Conservation (phyloP, 2,113 vertebrate genomes). For the Pelodiscus sinensis region DNA sequence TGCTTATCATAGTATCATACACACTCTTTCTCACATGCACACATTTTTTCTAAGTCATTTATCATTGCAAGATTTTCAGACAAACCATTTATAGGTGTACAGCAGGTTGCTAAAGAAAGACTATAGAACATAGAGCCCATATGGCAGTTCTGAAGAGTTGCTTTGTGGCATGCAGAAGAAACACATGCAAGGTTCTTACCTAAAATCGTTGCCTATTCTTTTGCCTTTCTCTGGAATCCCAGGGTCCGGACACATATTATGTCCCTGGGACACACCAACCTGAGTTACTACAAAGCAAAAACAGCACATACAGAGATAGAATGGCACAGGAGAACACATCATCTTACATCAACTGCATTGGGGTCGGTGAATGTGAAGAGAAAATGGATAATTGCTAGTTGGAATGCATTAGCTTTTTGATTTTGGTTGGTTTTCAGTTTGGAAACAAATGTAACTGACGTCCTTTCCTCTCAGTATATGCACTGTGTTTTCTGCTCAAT, state of each 20-base stretch:
- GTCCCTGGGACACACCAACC: slow-evolving; percentile 98
- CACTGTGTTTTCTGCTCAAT: slow-evolving; percentile 3
- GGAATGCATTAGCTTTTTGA: background rate
- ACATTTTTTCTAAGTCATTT: rapidly evolving
- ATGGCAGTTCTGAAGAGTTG: background rate
- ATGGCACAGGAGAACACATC: slow-evolving; percentile 57
- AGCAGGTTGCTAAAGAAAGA: background rate
- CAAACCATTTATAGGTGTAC: background rate
- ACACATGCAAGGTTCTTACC: slow-evolving; percentile 79
- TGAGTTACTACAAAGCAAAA: slow-evolving; percentile 94
- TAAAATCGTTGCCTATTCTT: slow-evolving; percentile 98
- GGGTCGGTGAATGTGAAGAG: slow-evolving; percentile 64
- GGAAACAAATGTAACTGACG: slow-evolving; percentile 45
- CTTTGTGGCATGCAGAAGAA: slow-evolving; percentile 20
- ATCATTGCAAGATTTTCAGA: background rate
- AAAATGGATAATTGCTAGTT: slow-evolving; percentile 58
- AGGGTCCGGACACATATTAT: slow-evolving; percentile 99
- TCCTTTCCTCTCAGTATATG: slow-evolving; percentile 19
- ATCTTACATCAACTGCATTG: slow-evolving; percentile 38
- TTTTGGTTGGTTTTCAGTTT: slow-evolving; percentile 3
- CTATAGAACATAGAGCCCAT: background rate
- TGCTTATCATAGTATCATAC: rapidly evolving
- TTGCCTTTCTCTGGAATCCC: slow-evolving; percentile 97
- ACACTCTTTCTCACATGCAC: background rate
- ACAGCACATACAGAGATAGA: slow-evolving; percentile 83